Base-by-base conservation (phyloP, 2,113 vertebrate genomes). In the Prionailurus viverrinus region DNA sequence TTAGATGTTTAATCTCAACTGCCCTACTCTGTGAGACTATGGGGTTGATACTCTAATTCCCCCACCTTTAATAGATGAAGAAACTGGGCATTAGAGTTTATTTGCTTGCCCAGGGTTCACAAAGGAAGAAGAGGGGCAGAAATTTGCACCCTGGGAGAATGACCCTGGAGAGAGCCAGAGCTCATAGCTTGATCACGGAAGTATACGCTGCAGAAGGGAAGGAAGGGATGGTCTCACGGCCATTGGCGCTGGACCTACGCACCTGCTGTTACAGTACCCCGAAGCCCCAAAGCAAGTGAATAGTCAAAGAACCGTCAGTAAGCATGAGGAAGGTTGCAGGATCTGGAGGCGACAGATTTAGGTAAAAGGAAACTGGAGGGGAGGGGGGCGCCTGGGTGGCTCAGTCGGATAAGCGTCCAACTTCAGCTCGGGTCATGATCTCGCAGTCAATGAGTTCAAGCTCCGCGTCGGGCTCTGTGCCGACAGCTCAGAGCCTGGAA, bases 161-260 rank as follows among this genome's bases (percentile, higher is more conserved):
- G 45, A 27, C 13, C 16, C 4, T 66, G 18, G 48, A 58, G 88
- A 41, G 29, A 16, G 4, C 2, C 81, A 45, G 86, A 7, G 25
- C 15, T 65, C 45, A 33, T 0, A 39, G 18, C 14, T 14, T 2
- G 5, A 6, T 19, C 36, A 6, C 0, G 8, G 41, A 65, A 31
- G 53, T 1, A 36, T 12, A 9, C 0, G 16, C 0, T n/a, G 4
- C 53, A 74, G 65, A 66, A 71, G 45, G 61, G 76, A 87, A 92
- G 29, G 66, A 18, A 2, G 23, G 3, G 61, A 29, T 1, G 4
- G 18, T 4, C 39, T 12, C 27, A 4, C 0, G 7, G 55, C 31
- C 31, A 23, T 51, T 86, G 21, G 73, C 18, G 0, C 4, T 51
- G 45, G 33, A 11, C 31, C 5, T 5, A 41, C 51, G 31, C 0